phyloP scores from a whole-genome alignment of 2,888 invertebrate genomes.

The Sepiola atlantica region DNA sequence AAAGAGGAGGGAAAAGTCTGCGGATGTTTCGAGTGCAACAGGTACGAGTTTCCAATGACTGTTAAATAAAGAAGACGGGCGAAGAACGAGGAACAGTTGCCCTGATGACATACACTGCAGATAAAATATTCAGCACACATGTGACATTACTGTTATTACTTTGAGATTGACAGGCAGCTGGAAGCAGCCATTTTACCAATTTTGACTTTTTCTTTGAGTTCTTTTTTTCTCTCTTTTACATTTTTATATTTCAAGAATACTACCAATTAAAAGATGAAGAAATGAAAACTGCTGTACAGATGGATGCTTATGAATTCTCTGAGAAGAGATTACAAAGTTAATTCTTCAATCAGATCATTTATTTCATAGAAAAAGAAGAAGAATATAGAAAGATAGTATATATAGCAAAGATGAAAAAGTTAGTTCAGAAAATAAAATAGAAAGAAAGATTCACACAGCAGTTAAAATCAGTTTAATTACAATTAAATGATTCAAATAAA shows the following conservation, averaged over 20 bases:
- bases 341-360: background rate
- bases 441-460: background rate
- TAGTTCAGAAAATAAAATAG: background rate
- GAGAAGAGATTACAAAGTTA: slow-evolving; percentile 19
- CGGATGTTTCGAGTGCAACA: background rate
- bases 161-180: background rate
- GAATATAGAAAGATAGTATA: background rate
- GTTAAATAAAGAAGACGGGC: background rate
- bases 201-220: background rate
- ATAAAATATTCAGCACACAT: slow-evolving; percentile 32
- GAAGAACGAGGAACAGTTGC: background rate
- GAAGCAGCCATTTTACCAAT: slow-evolving; percentile 6
- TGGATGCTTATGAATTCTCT: background rate
- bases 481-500: background rate
- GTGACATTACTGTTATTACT: slow-evolving; percentile 3
- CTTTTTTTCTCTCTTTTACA: no score
- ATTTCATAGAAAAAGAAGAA: background rate
- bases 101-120: background rate
- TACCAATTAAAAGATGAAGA: background rate
- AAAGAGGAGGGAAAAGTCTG: background rate
- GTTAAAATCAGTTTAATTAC: background rate
- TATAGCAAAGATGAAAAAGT: slow-evolving; percentile 15
- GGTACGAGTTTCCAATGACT: background rate
- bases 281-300: slow-evolving; percentile 22
- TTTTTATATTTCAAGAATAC: background rate